Percentiles rank a stretch among this genome's conserved stretches.
Evolutionary conservation across 92 coral and sea anemone genomes (phyloP).

Genomic region (Phymanthus crucifer): DNA sequence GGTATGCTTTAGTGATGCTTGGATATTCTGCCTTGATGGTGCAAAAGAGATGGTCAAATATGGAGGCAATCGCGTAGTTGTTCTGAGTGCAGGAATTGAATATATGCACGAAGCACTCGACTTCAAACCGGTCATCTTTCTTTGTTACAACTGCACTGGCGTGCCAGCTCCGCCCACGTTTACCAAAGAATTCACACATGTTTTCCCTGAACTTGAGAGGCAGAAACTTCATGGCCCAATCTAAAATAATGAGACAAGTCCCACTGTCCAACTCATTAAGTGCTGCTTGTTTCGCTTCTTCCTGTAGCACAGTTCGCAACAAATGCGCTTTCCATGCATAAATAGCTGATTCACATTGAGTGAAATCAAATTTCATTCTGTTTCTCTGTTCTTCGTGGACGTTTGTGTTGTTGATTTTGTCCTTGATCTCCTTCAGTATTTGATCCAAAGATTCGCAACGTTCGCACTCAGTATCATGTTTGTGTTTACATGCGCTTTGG

Average conservation of each 20-base stretch:
- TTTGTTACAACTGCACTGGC: constrained; percentile 46
- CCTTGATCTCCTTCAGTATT: too few relatives aligned
- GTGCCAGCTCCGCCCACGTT: constrained; percentile 53
- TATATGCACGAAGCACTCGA: constrained; percentile 45
- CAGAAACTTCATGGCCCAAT: constrained; percentile 54
- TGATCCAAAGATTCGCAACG: too few relatives aligned
- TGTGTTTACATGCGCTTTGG: too few relatives aligned
- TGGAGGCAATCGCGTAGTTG: constrained; percentile 23
- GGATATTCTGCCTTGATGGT: constrained; percentile 40
- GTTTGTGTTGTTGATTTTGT: too few relatives aligned
- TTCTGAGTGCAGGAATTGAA: constrained; percentile 19
- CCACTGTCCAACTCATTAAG: constrained; percentile 23
- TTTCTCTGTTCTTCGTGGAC: too few relatives aligned
- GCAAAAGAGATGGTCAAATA: constrained; percentile 35
- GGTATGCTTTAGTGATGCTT: constrained; percentile 20
- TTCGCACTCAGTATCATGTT: too few relatives aligned
- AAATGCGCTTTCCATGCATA: constrained; percentile 36
- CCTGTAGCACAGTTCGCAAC: constrained; percentile 31
- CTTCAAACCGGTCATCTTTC: constrained; percentile 27
- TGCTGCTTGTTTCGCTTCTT: constrained; percentile 39
- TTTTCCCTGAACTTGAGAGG: constrained; percentile 38
- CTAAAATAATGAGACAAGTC: constrained; percentile 33
- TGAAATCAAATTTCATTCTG: too few relatives aligned
- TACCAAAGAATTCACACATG: constrained; percentile 50
- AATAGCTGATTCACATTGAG: too few relatives aligned